Evolutionary conservation across 2,797 vertebrate species (phyloP), one percentile per base, ranked within the genome.

Genomic region (Enoplosus armatus): DNA sequence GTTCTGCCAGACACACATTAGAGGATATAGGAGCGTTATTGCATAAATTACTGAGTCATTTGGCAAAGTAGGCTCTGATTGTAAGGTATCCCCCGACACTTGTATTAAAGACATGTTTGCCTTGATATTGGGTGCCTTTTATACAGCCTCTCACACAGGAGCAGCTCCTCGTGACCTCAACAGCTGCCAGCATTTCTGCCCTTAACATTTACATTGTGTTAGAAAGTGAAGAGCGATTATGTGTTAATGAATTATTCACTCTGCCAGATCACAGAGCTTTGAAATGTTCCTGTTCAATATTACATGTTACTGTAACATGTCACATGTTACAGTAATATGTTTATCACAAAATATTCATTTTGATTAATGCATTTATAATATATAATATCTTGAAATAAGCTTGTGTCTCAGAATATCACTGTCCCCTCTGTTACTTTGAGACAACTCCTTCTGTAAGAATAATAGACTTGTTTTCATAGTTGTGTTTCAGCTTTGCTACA

Each of bases 141-240:
- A 39, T 12, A 20, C 27, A 20, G 43, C 61, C 24, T 63, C 15
- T 58, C 39, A 51, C 26, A 45, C 22, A 37, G 33, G 50, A 64
- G 66, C 58, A 53, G 45, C 31, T 69, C n/a, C 51, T 59, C 15
- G 43, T 45, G 54, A 24, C 43, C 47, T 72, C 72, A 72, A 11
- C 62, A 26, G 68, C 62, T 35, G 60, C 24, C 55, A 63, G 29
- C 18, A 16, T 67, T 12, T 8, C 48, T 45, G 31, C 75, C 77
- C 79, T 80, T 76, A 66, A 72, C 75, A 56, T 81, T 81, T 71
- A 70, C 53, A 71, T 76, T 68, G 26, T 53, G 68, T 69, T 74
- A 26, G 31, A 48, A 67, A 64, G 4, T 37, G 4, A 24, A 37
- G 64, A 73, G 45, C 8, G 27, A 72, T 68, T 24, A n/a, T 58